Conservation (phyloP, 2,797 vertebrate genomes). For the Setipinna tenuifilis region DNA sequence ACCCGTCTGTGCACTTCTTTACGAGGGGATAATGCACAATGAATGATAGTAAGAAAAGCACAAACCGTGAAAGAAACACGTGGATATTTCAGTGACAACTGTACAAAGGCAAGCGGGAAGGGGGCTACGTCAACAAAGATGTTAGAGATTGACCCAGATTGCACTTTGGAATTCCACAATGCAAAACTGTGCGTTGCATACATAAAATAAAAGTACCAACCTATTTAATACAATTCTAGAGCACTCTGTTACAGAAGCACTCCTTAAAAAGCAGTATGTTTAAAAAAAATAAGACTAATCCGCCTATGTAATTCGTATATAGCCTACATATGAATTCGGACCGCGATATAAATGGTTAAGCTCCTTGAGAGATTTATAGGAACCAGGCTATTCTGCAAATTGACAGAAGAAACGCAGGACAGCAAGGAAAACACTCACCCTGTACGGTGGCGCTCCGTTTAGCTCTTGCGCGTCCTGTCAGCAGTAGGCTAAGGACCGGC, state of each 20-base stretch:
- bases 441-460: not conserved
- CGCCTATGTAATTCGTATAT: not conserved
- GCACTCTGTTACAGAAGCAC: too few relatives aligned
- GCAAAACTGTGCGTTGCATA: too few relatives aligned
- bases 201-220: not conserved
- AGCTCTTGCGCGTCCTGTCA: not conserved
- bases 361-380: not conserved
- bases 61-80: not conserved
- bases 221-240: too few relatives aligned
- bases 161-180: too few relatives aligned
- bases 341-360: not conserved
- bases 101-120: not conserved
- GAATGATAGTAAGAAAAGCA: not conserved
- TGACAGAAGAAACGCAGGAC: not conserved
- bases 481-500: conserved; percentile 16
- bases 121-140: not conserved
- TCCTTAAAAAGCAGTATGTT: not conserved
- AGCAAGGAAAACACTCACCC: conserved; percentile 28
- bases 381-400: not conserved
- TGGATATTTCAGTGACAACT: not conserved
- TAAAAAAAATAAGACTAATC: too few relatives aligned
- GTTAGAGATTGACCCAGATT: not conserved
- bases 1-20: not conserved
- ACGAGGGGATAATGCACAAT: not conserved
- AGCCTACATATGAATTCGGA: not conserved